These are phyloP conservation scores for Xenotilapia longispinis DNA, from an alignment of 2,113 vertebrate species.

Conservation along the genomic window DNA sequence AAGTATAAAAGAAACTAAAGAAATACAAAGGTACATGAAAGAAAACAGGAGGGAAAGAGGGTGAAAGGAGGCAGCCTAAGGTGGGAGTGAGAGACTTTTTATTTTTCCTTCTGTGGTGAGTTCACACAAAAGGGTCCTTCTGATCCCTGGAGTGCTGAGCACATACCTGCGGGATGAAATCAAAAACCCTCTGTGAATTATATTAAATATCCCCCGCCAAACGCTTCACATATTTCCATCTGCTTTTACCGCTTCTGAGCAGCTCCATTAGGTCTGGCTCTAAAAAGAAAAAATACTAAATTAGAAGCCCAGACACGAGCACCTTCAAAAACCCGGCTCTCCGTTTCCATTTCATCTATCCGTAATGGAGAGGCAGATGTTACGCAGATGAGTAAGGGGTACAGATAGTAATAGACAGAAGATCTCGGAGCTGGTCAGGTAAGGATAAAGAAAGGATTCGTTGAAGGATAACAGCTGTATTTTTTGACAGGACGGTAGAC, in stretches of 20 bases:
- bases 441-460: background rate
- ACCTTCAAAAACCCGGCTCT: constrained; percentile 11
- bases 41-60: background rate
- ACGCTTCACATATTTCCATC: constrained; percentile 55
- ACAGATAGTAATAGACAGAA: background rate
- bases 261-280: constrained; percentile 40
- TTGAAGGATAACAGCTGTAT: background rate
- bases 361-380: background rate
- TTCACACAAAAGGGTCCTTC: constrained; percentile 66
- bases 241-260: constrained; percentile 48
- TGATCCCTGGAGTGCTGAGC: constrained; percentile 55
- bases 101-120: constrained; percentile 56
- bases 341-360: background rate
- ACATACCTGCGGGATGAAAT: constrained; percentile 75
- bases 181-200: constrained; percentile 69
- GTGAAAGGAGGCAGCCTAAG: constrained; percentile 7
- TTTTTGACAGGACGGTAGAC: background rate
- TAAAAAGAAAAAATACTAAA: constrained; percentile 26
- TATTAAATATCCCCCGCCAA: constrained; percentile 57
- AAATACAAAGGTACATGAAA: constrained; percentile 36
- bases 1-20: constrained; percentile 36
- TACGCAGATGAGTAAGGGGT: background rate
- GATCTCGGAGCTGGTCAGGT: background rate
- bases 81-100: constrained; percentile 22
- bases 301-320: constrained; percentile 47